Evolutionary conservation across 2,113 vertebrate species (phyloP).

Genomic region (Gobius niger): DNA sequence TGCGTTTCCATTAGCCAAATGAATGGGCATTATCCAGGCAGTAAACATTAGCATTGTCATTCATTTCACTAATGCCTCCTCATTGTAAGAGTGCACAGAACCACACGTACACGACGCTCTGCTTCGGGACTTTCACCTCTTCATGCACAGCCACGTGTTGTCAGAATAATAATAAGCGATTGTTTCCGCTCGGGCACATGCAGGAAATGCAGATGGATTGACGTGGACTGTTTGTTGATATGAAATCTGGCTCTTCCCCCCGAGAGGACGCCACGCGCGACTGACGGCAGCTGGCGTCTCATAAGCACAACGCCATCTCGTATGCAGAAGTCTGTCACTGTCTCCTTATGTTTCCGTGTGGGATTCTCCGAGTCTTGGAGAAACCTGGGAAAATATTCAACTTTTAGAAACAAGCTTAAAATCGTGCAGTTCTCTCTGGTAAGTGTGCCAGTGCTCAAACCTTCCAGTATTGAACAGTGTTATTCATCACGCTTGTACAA

Average conservation of each 20-base stretch:
- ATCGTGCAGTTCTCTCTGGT: no score
- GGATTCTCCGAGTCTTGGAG: not conserved
- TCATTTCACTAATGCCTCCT: conserved; percentile 46
- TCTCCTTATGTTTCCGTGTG: conserved; percentile 4
- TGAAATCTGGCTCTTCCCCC: conserved; percentile 39
- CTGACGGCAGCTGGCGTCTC: conserved; percentile 52
- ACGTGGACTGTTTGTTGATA: conserved; percentile 36
- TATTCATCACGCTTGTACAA: no score
- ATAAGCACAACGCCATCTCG: not conserved
- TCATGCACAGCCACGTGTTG: not conserved
- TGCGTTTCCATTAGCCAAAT: conserved; percentile 53
- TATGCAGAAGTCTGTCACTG: conserved; percentile 45
- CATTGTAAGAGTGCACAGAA: conserved; percentile 17
- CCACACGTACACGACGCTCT: conserved; percentile 11
- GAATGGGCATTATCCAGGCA: conserved; percentile 46
- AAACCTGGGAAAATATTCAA: no score
- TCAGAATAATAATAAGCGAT: not conserved
- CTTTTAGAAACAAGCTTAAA: no score
- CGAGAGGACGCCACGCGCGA: conserved; percentile 34
- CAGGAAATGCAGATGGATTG: conserved; percentile 8
- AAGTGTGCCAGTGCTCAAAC: no score
- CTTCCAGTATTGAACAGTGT: no score
- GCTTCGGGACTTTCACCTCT: conserved; percentile 1
- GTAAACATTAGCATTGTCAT: conserved; percentile 41
- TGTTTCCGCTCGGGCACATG: not conserved